A percentile compares a stretch with the other conserved stretches of the same genome.
phyloP scores from a whole-genome alignment of 35 echinoderm and acorn worm genomes.

The Patiria miniata region DNA sequence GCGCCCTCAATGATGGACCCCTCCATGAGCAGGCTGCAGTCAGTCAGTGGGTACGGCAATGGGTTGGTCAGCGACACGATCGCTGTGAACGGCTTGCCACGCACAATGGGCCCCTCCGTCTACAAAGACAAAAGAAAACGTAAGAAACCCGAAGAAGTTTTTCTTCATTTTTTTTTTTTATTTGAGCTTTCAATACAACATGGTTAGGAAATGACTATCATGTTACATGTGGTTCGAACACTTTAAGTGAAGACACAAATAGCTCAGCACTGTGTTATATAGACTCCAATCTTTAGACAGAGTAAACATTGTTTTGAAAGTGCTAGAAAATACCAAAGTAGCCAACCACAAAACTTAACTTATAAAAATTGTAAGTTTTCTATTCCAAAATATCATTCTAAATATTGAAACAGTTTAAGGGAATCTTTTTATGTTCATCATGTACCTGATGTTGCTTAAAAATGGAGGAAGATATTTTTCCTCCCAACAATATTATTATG shows the following conservation, averaged over 20 bases:
- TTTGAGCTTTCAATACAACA: too few relatives aligned
- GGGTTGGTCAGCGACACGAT: slow-evolving; percentile 80
- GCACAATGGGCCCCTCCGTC: slow-evolving; percentile 25
- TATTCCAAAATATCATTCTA: too few relatives aligned
- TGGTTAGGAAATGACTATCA: background rate
- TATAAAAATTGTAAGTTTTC: too few relatives aligned
- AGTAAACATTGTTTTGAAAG: background rate
- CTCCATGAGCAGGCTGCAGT: slow-evolving; percentile 77
- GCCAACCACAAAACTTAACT: too few relatives aligned
- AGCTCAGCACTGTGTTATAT: background rate
- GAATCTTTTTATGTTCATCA: too few relatives aligned
- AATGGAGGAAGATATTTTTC: too few relatives aligned
- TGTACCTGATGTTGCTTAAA: too few relatives aligned
- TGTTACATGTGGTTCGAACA: background rate
- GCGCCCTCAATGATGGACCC: slow-evolving; percentile 83
- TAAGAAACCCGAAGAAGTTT: background rate
- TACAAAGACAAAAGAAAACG: slow-evolving; percentile 21
- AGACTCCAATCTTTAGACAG: background rate
- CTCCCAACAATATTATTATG: too few relatives aligned
- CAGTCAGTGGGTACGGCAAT: slow-evolving; percentile 45
- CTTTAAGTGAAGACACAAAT: background rate
- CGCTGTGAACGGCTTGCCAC: slow-evolving; percentile 52
- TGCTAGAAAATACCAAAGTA: too few relatives aligned
- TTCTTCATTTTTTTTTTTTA: background rate
- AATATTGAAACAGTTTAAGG: too few relatives aligned